A percentile compares a stretch with the other conserved stretches of the same genome.
phyloP scores from a whole-genome alignment of 2,888 invertebrate genomes.

The Sarcophaga rosellei region DNA sequence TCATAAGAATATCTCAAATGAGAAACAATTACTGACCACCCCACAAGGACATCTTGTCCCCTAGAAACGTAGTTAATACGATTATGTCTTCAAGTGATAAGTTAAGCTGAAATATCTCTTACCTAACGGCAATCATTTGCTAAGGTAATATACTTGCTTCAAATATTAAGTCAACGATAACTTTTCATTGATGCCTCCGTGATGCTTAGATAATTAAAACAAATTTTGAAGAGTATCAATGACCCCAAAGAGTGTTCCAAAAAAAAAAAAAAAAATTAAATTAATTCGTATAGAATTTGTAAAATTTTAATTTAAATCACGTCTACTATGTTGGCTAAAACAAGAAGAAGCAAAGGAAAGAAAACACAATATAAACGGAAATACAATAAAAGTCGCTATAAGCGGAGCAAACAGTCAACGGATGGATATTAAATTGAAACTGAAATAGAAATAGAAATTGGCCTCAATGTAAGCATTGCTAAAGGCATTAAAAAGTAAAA shows the following conservation, averaged over 20 bases:
- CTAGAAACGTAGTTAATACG: too few species aligned
- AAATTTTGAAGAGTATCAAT: neutral
- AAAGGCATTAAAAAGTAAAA: constrained; percentile 44
- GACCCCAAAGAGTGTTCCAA: neutral
- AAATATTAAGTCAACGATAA: too few species aligned
- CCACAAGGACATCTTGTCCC: too few species aligned
- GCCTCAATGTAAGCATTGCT: constrained; percentile 47
- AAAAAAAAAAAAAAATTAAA: constrained; percentile 15
- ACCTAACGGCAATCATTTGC: too few species aligned
- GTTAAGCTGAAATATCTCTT: too few species aligned
- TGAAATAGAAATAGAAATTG: constrained; percentile 37
- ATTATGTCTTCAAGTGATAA: too few species aligned
- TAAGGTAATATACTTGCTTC: too few species aligned
- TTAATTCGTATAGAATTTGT: constrained; percentile 44
- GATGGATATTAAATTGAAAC: neutral
- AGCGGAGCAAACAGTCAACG: constrained; percentile 38
- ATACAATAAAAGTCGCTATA: constrained; percentile 59
- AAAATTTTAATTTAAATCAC: constrained; percentile 70
- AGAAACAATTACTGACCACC: too few species aligned
- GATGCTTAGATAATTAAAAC: too few species aligned
- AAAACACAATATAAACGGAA: constrained; percentile 50
- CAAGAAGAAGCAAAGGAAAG: constrained; percentile 10
- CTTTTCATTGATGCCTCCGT: too few species aligned
- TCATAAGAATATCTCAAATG: too few species aligned
- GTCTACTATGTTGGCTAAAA: constrained; percentile 58